Percentiles rank a stretch among this genome's conserved stretches.
phyloP scores from a whole-genome alignment of 2,888 invertebrate genomes.

The Drosophila merina region DNA sequence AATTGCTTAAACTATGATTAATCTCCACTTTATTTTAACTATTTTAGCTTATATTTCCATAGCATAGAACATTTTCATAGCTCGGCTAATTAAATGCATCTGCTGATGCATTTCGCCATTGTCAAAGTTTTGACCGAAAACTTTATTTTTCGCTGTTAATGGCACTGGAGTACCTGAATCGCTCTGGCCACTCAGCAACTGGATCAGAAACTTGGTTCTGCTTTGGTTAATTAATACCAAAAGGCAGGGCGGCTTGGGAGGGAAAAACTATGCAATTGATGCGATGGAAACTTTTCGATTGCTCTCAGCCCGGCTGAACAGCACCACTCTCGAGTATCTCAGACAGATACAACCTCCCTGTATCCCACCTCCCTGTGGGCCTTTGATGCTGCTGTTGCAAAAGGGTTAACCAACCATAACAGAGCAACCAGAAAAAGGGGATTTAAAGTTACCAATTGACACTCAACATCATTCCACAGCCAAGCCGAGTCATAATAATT shows the following conservation, averaged over 20 bases:
- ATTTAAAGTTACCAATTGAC: conserved; percentile 29
- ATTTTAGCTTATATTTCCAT: neutral
- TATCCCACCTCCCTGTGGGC: neutral
- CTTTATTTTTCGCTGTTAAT: conserved; percentile 32
- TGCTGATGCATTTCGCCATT: conserved; percentile 7
- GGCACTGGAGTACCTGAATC: conserved; percentile 31
- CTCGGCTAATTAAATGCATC: conserved; percentile 9
- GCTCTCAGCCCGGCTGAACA: conserved; percentile 16
- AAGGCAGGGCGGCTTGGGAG: neutral
- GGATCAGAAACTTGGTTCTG: conserved; percentile 25
- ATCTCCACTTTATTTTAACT: too few relatives aligned
- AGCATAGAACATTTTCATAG: neutral
- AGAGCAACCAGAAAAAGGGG: neutral
- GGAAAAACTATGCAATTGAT: conserved; percentile 4
- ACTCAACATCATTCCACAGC: conserved; percentile 15
- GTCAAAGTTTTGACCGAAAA: conserved; percentile 17
- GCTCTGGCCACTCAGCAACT: conserved; percentile 29
- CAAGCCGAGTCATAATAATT: conserved; percentile 27
- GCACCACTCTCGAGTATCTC: conserved; percentile 24
- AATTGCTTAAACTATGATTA: neutral
- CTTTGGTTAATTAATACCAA: conserved; percentile 39
- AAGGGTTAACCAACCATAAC: conserved; percentile 25
- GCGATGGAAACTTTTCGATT: conserved; percentile 48
- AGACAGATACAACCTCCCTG: conserved; percentile 16
- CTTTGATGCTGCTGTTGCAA: conserved; percentile 18